Evolutionary conservation across 2,797 vertebrate species (phyloP), one percentile per base, ranked within the genome.

Genomic region (Enteromius argenteus): DNA sequence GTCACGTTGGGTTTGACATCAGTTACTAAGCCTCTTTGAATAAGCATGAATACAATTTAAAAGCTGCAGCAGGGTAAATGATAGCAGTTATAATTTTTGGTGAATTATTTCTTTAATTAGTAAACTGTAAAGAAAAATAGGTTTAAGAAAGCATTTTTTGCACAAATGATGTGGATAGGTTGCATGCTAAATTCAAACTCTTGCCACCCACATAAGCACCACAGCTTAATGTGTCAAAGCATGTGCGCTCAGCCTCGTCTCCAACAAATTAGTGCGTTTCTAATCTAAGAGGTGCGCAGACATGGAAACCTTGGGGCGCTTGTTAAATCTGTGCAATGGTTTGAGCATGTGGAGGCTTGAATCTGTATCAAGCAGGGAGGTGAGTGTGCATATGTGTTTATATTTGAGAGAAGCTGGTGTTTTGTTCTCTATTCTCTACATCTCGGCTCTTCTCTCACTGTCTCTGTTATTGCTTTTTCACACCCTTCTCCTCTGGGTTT

Each of bases 401-500:
- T 62, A 84, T 78, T 75, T 53, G 27, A 75, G 49, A 80, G 58
- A 67, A 81, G 58, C 49, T 44, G 75, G 75, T 69, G 53, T 84
- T 84, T 84, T 84, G 75, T 84, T 84, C 72, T 84, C 64, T 68
- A 15, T 77, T 83, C 73, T 77, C 49, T 77, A 77, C 66, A 35
- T 44, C 60, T 68, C 71, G 7, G 30, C 21, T 80, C 44, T 62
- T 83, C 49, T 39, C 56, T 84, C 51, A 66, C 79, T 82, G 35
- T 73, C 74, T 68, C 64, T 81, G 73, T 82, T 82, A 81, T 82
- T 85, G 79, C 79, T 80, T 81, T 85, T 77, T 82, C 79, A 73
- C 78, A 84, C 83, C 75, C 83, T 69, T 84, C 83, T 79, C 83
- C 67, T 78, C 39, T 84, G 83, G 83, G 83, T 78, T 84, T 84